Evolutionary conservation across 23 tunicate species (phyloP), one percentile per base, ranked within the genome.

Genomic region (Corella eumyota): DNA sequence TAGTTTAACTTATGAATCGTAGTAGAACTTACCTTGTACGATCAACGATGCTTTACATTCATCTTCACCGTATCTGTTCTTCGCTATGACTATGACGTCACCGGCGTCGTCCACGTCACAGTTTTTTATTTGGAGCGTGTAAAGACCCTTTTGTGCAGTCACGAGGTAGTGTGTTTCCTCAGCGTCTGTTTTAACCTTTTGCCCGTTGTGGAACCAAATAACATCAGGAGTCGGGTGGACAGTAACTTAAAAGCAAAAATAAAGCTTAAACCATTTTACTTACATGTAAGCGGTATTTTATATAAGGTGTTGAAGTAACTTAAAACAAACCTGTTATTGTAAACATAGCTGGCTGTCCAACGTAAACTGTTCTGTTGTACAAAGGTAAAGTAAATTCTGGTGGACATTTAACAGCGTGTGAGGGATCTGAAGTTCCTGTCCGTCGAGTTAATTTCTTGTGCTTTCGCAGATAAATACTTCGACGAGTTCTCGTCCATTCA

Each of bases 321-420:
- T n/a, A n/a, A n/a, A n/a, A 49, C 54, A 31, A 57, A 85, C 91
- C 91, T 3, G 97, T 83, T 9, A 81, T 74, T 2, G 98, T 75
- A 47, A 72, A 92, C 34, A 49, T 53, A 0, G 79, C 98, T 5
- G 34, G 62, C 27, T 92, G 93, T 32, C 98, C 98, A 27, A 51
- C 69, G 67, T 67, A 75, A 25, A 83, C 71, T 17, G 94, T 86
- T 1, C 93, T 59, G 58, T 92, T 83, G 93, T 78, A 92, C 30
- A 92, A 73, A 2, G 98, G 98, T 46, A 92, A 68, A 0, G 93
- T 92, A 68, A 92, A 92, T 44, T 92, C 93, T 6, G 98, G 98
- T 19, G 98, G 98, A 30, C 66, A 75, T 25, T 58, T 75, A 4
- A 58, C 54, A 26, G 66, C 66, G 32, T 67, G 33, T 4, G 82